Conservation (phyloP, 2,113 vertebrate species). For the Bujurquina vittata region DNA sequence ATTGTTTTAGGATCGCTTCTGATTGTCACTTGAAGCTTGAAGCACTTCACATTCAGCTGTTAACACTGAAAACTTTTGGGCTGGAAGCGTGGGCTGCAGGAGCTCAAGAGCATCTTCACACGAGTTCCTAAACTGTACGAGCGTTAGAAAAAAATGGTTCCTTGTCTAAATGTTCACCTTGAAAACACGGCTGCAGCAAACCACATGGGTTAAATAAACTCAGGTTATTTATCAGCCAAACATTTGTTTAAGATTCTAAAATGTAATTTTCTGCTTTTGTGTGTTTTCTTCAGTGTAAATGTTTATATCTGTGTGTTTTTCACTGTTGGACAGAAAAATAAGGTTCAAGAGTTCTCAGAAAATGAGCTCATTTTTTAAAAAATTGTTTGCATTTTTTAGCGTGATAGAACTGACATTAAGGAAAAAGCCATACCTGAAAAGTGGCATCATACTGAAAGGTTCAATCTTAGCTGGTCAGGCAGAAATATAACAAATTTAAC, state of each 20-base stretch:
- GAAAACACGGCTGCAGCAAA: background rate
- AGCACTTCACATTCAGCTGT: conserved; percentile 38
- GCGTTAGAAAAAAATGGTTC: background rate
- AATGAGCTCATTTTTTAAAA: background rate
- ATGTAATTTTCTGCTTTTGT: background rate
- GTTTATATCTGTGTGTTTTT: background rate
- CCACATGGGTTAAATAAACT: background rate
- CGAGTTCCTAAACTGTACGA: background rate
- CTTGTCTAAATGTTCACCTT: conserved; percentile 15
- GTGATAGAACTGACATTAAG: background rate
- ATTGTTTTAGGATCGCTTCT: conserved; percentile 13
- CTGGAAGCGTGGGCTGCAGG: background rate
- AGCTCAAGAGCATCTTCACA: background rate
- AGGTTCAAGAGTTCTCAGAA: background rate
- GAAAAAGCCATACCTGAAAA: background rate
- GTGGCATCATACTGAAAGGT: background rate
- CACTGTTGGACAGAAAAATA: background rate
- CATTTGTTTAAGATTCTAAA: background rate
- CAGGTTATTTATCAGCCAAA: background rate
- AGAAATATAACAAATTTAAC: background rate
- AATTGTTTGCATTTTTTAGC: background rate
- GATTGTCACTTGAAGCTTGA: conserved; percentile 55
- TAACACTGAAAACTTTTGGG: conserved; percentile 13
- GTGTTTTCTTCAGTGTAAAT: background rate
- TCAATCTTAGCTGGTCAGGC: background rate